Evolutionary conservation across 2,888 invertebrate species (phyloP).

Genomic region (Sinhomidia bicolor): DNA sequence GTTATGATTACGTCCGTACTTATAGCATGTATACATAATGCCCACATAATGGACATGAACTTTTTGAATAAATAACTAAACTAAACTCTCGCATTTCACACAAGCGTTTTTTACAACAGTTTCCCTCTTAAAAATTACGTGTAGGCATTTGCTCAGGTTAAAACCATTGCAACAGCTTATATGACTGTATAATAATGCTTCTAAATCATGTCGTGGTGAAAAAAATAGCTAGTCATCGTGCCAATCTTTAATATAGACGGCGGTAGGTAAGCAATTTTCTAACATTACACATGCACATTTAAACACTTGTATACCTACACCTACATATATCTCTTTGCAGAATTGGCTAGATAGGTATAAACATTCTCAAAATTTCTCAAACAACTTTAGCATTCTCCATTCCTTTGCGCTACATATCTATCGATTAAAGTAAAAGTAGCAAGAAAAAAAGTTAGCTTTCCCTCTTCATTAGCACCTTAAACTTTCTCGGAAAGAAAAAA

Average conservation of each 20-base stretch:
- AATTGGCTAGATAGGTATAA: too few species aligned
- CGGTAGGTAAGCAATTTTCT: too few species aligned
- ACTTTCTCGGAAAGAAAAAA: slow-evolving; percentile 30
- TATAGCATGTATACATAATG: background rate
- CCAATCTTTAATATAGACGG: slow-evolving; percentile 24
- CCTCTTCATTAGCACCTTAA: slow-evolving; percentile 69
- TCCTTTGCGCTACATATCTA: background rate
- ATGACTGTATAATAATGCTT: too few species aligned
- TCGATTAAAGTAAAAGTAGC: slow-evolving; percentile 33
- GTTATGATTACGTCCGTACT: background rate
- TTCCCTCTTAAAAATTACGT: background rate
- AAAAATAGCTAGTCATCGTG: background rate
- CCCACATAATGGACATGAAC: background rate
- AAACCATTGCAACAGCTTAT: slow-evolving; percentile 4
- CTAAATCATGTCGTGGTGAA: background rate
- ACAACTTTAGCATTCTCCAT: background rate
- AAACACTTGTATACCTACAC: too few species aligned
- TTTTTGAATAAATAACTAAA: background rate
- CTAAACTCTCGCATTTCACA: background rate
- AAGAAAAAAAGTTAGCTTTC: slow-evolving; percentile 55
- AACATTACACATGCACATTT: too few species aligned
- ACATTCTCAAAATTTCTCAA: too few species aligned
- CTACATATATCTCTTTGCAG: too few species aligned
- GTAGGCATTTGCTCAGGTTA: background rate
- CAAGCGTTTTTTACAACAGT: background rate